phyloP scores from a whole-genome alignment of 2,797 vertebrate genomes.

The Typhlichthys eigenmanni region DNA sequence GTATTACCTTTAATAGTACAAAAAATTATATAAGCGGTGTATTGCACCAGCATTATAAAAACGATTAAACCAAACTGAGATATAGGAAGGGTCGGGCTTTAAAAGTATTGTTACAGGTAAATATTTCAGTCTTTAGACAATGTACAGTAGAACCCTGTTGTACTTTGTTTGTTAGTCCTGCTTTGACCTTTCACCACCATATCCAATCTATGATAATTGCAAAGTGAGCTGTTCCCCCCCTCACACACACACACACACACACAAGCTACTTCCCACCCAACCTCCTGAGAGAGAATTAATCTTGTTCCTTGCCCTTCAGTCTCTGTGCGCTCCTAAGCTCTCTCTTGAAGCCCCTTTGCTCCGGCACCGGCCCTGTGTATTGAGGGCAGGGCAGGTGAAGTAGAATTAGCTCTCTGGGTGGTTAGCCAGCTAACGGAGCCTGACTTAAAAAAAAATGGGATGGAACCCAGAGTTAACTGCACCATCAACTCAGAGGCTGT shows the following conservation, averaged over 20 bases:
- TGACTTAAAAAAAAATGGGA: slow-evolving; percentile 13
- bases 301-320: slow-evolving; percentile 75
- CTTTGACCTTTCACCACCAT: slow-evolving; percentile 16
- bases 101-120: too few species aligned
- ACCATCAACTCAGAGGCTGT: slow-evolving; percentile 14
- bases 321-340: slow-evolving; percentile 67
- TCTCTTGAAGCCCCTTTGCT: slow-evolving; percentile 56
- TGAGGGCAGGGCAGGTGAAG: slow-evolving; percentile 45
- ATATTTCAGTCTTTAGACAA: too few species aligned
- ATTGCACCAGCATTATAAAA: too few species aligned
- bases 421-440: slow-evolving; percentile 43
- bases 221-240: slow-evolving; percentile 53
- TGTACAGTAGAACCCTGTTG: too few species aligned
- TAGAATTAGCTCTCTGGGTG: slow-evolving; percentile 46
- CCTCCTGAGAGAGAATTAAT: slow-evolving; percentile 73
- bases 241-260: slow-evolving; percentile 33
- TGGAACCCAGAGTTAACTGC: slow-evolving; percentile 35
- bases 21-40: too few species aligned
- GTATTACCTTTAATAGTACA: too few species aligned
- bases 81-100: too few species aligned
- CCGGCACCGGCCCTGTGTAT: slow-evolving; percentile 44
- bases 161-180: slow-evolving; percentile 3
- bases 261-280: slow-evolving; percentile 31
- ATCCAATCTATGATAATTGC: slow-evolving; percentile 42
- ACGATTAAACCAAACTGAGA: too few species aligned